These are phyloP conservation scores for Emydocephalus ijimae DNA, from an alignment of 2,113 vertebrate species.

Conservation along the genomic window DNA sequence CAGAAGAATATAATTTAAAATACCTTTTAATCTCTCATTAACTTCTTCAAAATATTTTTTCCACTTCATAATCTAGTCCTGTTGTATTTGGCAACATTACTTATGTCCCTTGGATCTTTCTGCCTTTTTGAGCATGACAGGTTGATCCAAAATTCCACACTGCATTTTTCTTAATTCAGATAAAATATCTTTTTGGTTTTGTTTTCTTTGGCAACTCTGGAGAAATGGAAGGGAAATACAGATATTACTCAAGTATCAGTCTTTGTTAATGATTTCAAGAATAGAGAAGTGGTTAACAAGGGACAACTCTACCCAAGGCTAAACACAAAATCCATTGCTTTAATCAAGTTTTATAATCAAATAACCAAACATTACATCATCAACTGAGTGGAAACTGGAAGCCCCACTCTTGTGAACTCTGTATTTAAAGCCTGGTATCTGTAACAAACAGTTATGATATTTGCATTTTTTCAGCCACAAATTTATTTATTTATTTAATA, in stretches of 20 bases:
- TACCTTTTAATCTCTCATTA: slow-evolving; percentile 26
- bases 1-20: slow-evolving; percentile 45
- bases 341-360: background rate
- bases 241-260: slow-evolving; percentile 11
- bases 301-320: background rate
- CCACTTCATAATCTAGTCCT: slow-evolving; percentile 41
- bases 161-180: slow-evolving; percentile 52
- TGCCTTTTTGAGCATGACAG: slow-evolving; percentile 61
- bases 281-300: background rate
- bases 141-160: slow-evolving; percentile 60
- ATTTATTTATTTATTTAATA: no score
- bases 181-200: background rate
- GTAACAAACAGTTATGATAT: background rate
- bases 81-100: slow-evolving; percentile 56
- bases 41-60: slow-evolving; percentile 43
- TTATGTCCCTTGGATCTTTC: slow-evolving; percentile 52
- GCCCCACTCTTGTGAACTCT: background rate
- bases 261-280: background rate
- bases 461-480: no score
- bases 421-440: background rate
- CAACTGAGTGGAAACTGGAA: background rate
- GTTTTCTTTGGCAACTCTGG: slow-evolving; percentile 17
- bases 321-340: background rate
- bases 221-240: slow-evolving; percentile 11
- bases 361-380: background rate